These are phyloP conservation scores for Nilaparvata lugens DNA, from an alignment of 1,140 invertebrate species.

Conservation along the genomic window DNA sequence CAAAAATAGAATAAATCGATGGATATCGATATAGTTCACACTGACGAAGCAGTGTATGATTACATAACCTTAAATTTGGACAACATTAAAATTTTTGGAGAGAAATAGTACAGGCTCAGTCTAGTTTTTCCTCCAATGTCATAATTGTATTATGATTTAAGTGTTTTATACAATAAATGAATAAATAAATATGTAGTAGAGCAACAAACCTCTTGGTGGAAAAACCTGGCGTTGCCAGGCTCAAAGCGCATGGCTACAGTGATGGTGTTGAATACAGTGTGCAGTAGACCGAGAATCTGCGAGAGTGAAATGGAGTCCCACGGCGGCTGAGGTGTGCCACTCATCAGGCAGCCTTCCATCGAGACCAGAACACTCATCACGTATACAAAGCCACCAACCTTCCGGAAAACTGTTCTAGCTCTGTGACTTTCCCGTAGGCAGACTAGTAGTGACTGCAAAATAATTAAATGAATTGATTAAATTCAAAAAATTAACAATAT, in stretches of 20 bases:
- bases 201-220: slow-evolving; percentile 76
- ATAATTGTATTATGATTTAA: no score
- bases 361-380: slow-evolving; percentile 92
- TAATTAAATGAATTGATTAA: neutral
- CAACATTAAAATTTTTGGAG: no score
- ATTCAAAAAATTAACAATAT: no score
- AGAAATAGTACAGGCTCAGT: no score
- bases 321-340: slow-evolving; percentile 21
- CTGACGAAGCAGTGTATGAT: no score
- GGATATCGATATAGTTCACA: no score
- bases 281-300: slow-evolving; percentile 61
- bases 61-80: no score
- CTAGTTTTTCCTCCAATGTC: no score
- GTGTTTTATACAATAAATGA: no score
- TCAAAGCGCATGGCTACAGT: slow-evolving; percentile 97
- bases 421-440: slow-evolving; percentile 91
- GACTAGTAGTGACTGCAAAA: slow-evolving; percentile 59
- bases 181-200: slow-evolving; percentile 3
- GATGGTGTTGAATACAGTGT: slow-evolving; percentile 90
- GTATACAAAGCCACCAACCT: slow-evolving; percentile 94
- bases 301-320: slow-evolving; percentile 38
- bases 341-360: slow-evolving; percentile 69
- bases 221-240: slow-evolving; percentile 97
- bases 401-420: slow-evolving; percentile 91
- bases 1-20: no score